Conservation (phyloP, 2,113 vertebrate species). For the Nycticryphes semicollaris region DNA sequence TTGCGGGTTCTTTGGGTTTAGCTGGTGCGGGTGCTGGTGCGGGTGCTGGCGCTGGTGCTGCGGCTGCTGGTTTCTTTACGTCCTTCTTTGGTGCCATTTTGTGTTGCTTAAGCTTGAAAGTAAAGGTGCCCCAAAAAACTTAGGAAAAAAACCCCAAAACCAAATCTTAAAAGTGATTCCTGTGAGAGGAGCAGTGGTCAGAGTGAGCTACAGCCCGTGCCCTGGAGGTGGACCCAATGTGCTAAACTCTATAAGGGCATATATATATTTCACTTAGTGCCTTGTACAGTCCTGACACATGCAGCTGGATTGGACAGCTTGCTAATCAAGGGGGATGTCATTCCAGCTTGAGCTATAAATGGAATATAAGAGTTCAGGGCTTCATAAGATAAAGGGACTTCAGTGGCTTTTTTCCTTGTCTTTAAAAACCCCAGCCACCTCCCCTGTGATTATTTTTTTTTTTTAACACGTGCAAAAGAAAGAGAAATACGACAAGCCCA, state of each 20-base stretch:
- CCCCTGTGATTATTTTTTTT: not conserved
- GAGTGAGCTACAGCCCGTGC: slow-evolving; percentile 75
- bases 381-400: slow-evolving; percentile 70
- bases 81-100: slow-evolving; percentile 89
- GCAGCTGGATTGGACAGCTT: slow-evolving; percentile 85
- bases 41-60: slow-evolving; percentile 60
- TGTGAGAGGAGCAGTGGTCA: slow-evolving; percentile 61
- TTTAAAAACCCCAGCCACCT: not conserved
- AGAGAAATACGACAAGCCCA: slow-evolving; percentile 33
- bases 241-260: slow-evolving; percentile 75
- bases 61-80: slow-evolving; percentile 76
- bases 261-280: slow-evolving; percentile 87
- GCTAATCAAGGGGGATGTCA: slow-evolving; percentile 81
- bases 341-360: slow-evolving; percentile 83
- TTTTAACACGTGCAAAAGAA: slow-evolving; percentile 4
- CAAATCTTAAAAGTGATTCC: slow-evolving; percentile 66
- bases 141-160: not conserved
- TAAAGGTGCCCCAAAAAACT: slow-evolving; percentile 42
- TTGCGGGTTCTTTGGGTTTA: slow-evolving; percentile 78
- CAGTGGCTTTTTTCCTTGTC: not conserved
- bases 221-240: slow-evolving; percentile 74
- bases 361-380: slow-evolving; percentile 77
- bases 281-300: slow-evolving; percentile 76
- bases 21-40: slow-evolving; percentile 62
- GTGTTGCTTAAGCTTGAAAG: slow-evolving; percentile 46